Evolutionary conservation across 2,888 invertebrate species (phyloP).

Genomic region (Amaurobius ferox): DNA sequence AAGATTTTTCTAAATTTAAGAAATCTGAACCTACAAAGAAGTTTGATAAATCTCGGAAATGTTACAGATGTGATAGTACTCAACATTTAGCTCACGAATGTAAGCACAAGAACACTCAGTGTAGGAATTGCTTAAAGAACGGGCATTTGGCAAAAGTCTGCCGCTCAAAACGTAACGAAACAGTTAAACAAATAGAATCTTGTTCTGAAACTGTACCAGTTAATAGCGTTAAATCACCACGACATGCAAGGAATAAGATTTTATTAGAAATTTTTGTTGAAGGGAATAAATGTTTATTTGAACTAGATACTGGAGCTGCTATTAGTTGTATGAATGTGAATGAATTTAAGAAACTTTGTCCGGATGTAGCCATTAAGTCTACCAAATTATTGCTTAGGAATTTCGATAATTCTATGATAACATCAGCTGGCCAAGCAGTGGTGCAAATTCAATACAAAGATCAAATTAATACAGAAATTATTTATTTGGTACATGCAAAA

Average conservation of each 20-base stretch:
- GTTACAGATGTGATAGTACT: constrained; percentile 55
- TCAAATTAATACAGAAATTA: constrained; percentile 54
- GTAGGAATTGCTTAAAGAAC: too few relatives aligned
- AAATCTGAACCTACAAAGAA: constrained; percentile 45
- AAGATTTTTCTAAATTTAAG: constrained; percentile 51
- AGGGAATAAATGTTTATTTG: constrained; percentile 43
- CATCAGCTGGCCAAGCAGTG: constrained; percentile 50
- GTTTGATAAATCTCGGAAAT: constrained; percentile 49
- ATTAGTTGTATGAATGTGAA: constrained; percentile 43
- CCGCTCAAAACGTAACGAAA: too few relatives aligned
- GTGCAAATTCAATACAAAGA: constrained; percentile 55
- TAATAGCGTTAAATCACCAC: constrained; percentile 56
- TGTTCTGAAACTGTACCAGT: too few relatives aligned
- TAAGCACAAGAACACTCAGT: constrained; percentile 54
- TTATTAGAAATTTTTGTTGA: constrained; percentile 52
- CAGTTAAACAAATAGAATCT: too few relatives aligned
- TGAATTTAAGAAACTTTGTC: constrained; percentile 50
- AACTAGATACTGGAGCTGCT: constrained; percentile 42
- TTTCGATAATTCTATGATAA: constrained; percentile 54
- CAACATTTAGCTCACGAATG: constrained; percentile 55
- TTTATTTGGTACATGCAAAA: constrained; percentile 56
- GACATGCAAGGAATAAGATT: constrained; percentile 51
- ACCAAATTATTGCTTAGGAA: constrained; percentile 54
- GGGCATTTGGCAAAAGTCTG: too few relatives aligned
- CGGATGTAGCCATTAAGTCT: constrained; percentile 53